phyloP scores from a whole-genome alignment of 2,113 vertebrate genomes.

The Sus scrofa region T2T-Sscrofa CM000817.6:19212501-19213000 shows the following conservation, averaged over 20 bases:
- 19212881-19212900: background rate
- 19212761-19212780: constrained; percentile 37
- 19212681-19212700: no score
- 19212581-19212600: no score
- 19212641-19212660: no score
- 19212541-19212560: no score
- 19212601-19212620: no score
- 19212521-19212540: background rate
- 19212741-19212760: no score
- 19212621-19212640: no score
- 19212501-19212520: constrained; percentile 58
- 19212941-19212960: constrained; percentile 59
- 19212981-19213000: constrained; percentile 54
- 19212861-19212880: constrained; percentile 19
- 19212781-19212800: background rate
- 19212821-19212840: constrained; percentile 3
- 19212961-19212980: constrained; percentile 9
- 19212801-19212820: background rate
- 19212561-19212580: no score
- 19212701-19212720: no score
- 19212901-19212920: constrained; percentile 47
- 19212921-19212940: constrained; percentile 43
- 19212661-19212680: no score
- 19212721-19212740: no score
- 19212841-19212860: constrained; percentile 14